Conservation (phyloP, 2,888 invertebrate genomes). For the Trichopria drosophilae region DNA sequence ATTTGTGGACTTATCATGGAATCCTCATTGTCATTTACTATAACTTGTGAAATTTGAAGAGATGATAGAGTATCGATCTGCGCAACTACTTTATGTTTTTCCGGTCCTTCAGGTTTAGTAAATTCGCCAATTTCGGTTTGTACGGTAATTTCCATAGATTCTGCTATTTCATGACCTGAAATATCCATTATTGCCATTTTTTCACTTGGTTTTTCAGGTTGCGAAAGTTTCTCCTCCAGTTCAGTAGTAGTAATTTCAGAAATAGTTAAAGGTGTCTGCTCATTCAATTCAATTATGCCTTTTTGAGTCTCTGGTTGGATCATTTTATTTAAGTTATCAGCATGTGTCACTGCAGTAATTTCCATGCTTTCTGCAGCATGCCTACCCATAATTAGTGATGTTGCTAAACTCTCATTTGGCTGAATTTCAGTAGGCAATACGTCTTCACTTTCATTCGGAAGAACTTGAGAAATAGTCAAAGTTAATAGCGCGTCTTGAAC, state of each 20-base stretch:
- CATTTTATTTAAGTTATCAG: slow-evolving; percentile 38
- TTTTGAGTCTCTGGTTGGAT: slow-evolving; percentile 32
- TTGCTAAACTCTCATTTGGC: slow-evolving; percentile 48
- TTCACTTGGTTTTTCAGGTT: slow-evolving; percentile 30
- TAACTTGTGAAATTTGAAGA: slow-evolving; percentile 44
- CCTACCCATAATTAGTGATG: slow-evolving; percentile 46
- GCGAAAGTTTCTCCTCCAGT: no score
- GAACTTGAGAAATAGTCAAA: slow-evolving; percentile 28
- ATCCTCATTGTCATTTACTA: slow-evolving; percentile 40
- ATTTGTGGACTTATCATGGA: slow-evolving; percentile 41
- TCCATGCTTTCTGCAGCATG: slow-evolving; percentile 53
- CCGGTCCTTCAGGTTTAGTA: slow-evolving; percentile 25
- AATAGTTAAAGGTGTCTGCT: slow-evolving; percentile 53
- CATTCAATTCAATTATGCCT: slow-evolving; percentile 21
- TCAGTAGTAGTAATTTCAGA: slow-evolving; percentile 45
- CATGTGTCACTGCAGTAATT: slow-evolving; percentile 42
- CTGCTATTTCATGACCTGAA: slow-evolving; percentile 49
- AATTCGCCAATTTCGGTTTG: slow-evolving; percentile 40
- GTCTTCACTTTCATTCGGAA: slow-evolving; percentile 38
- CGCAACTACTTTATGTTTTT: slow-evolving; percentile 35
- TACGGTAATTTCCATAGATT: no score
- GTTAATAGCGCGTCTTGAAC: slow-evolving; percentile 34
- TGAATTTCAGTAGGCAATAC: slow-evolving; percentile 34
- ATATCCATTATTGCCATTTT: slow-evolving; percentile 47
- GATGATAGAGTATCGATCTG: slow-evolving; percentile 39